Evolutionary conservation across 2,888 invertebrate species (phyloP), one percentile per base, ranked within the genome.

Genomic region (Tribolium freemani): DNA sequence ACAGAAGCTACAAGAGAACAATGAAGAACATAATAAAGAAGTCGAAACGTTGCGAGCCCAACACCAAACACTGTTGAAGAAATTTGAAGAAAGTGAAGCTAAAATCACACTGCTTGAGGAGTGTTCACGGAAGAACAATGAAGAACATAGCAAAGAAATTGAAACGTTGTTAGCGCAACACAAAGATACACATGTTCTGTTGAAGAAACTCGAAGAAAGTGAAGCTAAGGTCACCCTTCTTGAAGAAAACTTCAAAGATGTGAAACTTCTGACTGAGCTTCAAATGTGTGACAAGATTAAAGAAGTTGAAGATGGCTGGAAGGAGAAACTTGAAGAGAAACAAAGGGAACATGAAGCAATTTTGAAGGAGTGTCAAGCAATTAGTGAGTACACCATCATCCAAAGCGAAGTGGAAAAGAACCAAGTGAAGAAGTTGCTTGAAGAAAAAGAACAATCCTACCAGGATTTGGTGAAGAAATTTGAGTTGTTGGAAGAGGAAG

Each of bases 341-440:
- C 84, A 87, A 77, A 80, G 82, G 58, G 86, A 88, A 75, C 86
- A 87, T 78, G 85, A 87, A 6, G 85, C 83, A 1, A 89, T 89
- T 79, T 81, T 89, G 69, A 88, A 88, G 76, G 89, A 89, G 78
- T 88, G 89, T 30, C 89, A 89, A 80, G 87, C 88, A 69, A 87
- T 89, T 75, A 88, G 88, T 66, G 89, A 89, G 80, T 88, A 88
- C 67, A 88, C 86, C 76, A 86, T 89, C 4, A 89, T 89, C 53
- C 87, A 89, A 75, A 86, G 87, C 74, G 89, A 90, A 79, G 73
- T 88, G 20, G 89, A 89, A 78, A 89, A 89, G 72, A 89, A 88
- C 75, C 84, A 86, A 69, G 83, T 88, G 0, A 85, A 87, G 45
- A 57, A 83, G 81, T 83, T 3, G 77, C 75, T 86, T 4, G 70